Evolutionary conservation across 2,888 invertebrate genomes (phyloP).

Genomic region (Ectemnius cavifrons): DNA sequence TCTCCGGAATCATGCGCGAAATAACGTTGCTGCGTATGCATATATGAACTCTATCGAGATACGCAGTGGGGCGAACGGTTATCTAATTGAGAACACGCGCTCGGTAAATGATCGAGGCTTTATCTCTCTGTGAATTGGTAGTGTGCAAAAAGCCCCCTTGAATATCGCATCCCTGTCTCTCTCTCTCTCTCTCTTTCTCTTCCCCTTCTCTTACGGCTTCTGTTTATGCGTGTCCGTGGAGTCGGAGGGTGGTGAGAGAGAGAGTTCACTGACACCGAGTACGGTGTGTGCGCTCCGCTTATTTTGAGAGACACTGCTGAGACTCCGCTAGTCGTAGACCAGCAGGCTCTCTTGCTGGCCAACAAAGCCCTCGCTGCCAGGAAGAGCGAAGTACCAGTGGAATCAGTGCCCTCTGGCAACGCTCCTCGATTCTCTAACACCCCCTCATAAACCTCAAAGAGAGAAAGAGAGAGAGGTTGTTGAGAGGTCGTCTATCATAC

Average conservation of each 20-base stretch:
- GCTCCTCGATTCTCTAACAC: not conserved
- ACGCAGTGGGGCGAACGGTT: not conserved
- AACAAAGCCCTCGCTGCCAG: too few species aligned
- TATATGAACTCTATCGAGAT: too few species aligned
- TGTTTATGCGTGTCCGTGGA: slow-evolving; percentile 20
- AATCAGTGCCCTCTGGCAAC: too few species aligned
- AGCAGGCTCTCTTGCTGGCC: too few species aligned
- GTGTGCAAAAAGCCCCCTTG: not conserved
- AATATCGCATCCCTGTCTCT: too few species aligned
- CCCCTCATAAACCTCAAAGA: not conserved
- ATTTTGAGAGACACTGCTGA: slow-evolving; percentile 46
- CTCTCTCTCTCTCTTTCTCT: not conserved
- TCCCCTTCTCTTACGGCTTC: slow-evolving; percentile 8
- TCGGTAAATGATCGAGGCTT: not conserved
- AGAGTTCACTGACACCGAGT: slow-evolving; percentile 21
- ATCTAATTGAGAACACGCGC: slow-evolving; percentile 7
- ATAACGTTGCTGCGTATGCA: too few species aligned
- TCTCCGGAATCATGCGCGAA: too few species aligned
- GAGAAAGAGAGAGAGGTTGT: too few species aligned
- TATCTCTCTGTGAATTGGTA: not conserved
- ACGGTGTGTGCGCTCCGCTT: not conserved
- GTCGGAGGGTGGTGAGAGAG: too few species aligned
- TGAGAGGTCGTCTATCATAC: too few species aligned
- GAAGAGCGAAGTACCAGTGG: too few species aligned
- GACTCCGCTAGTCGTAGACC: slow-evolving; percentile 32